Base-by-base conservation (phyloP, 2,113 vertebrate species). In the Gallinago media region DNA sequence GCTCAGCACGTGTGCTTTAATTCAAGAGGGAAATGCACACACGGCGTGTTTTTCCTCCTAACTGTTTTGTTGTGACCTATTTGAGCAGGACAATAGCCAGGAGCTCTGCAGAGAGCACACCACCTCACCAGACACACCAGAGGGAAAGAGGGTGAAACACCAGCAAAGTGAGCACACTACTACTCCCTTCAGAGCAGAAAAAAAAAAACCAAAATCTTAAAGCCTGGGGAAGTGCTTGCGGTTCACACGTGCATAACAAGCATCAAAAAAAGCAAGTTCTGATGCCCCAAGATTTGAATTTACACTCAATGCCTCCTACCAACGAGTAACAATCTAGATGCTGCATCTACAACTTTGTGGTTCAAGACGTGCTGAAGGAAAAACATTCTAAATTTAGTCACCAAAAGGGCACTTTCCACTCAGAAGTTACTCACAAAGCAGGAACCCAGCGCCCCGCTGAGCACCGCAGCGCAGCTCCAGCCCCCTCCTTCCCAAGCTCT, bases 181-280 rank as follows among this genome's bases (percentile, higher is more conserved):
- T 34, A 1, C 52, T 27, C 25, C 79, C 59, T 29, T 16, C 49
- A 8, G 8, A 67, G 55, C 31, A 10, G 17, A 5, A 49, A 46
- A 40, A n/a, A 70, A 12, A 38, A 38, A 38, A 9, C 14, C 11
- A 1, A 58, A 75, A 26, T 4, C 9, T 10, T 40, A 20, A 38
- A 67, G 47, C 36, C 89, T 9, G 12, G 36, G 70, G 27, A 59
- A 62, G 46, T 34, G 59, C 54, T 49, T 40, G 7, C 13, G 21
- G 17, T 26, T 44, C 59, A 3, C 2, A 18, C 0, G 5, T 8
- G 27, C 15, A 2, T 2, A 27, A 3, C 4, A 34, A 21, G 17
- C 10, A 34, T 7, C 3, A 26, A 47, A 40, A 52, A 3, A 40
- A 4, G 40, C 2, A 32, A 36, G 62, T 21, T 38, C 18, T 50